Percentiles rank a stretch among this genome's conserved stretches.
phyloP scores from a whole-genome alignment of 2,888 invertebrate species.

The Drosophila borborema region DNA sequence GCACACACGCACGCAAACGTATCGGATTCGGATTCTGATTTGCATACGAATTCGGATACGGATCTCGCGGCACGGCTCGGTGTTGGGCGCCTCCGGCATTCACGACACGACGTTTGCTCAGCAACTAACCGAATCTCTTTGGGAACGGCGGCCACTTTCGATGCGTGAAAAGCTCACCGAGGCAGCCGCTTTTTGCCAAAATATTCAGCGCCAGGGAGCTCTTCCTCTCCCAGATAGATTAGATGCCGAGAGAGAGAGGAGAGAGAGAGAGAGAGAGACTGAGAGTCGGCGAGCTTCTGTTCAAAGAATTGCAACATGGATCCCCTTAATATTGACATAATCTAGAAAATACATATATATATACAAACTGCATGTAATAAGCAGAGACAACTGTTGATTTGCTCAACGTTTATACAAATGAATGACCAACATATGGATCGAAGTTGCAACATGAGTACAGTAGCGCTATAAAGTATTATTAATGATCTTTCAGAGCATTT shows the following conservation, averaged over 20 bases:
- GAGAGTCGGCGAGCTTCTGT: conserved; percentile 1
- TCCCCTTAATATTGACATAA: conserved; percentile 59
- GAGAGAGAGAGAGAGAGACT: background rate
- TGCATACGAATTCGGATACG: conserved; percentile 54
- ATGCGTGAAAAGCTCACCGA: conserved; percentile 65
- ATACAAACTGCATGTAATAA: conserved; percentile 24
- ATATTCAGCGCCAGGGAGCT: conserved; percentile 1
- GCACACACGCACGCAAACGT: conserved; percentile 63
- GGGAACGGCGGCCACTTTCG: conserved; percentile 42
- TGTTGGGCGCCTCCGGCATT: conserved; percentile 59
- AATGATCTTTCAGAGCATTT: conserved; percentile 72
- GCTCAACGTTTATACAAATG: conserved; percentile 44
- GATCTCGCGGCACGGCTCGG: conserved; percentile 54
- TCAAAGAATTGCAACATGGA: conserved; percentile 51
- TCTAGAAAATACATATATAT: conserved; percentile 28
- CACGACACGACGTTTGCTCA: conserved; percentile 60
- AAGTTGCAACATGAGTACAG: conserved; percentile 49
- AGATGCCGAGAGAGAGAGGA: background rate
- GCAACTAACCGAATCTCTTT: conserved; percentile 55
- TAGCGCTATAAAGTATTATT: conserved; percentile 70
- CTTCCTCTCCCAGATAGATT: background rate
- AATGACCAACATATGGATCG: conserved; percentile 33
- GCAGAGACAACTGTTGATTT: conserved; percentile 57
- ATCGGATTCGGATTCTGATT: conserved; percentile 54
- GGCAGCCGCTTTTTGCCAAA: conserved; percentile 51